These are phyloP conservation scores for Muscicapa adusta DNA, from an alignment of 2,113 vertebrate genomes.

Conservation along the genomic window DNA sequence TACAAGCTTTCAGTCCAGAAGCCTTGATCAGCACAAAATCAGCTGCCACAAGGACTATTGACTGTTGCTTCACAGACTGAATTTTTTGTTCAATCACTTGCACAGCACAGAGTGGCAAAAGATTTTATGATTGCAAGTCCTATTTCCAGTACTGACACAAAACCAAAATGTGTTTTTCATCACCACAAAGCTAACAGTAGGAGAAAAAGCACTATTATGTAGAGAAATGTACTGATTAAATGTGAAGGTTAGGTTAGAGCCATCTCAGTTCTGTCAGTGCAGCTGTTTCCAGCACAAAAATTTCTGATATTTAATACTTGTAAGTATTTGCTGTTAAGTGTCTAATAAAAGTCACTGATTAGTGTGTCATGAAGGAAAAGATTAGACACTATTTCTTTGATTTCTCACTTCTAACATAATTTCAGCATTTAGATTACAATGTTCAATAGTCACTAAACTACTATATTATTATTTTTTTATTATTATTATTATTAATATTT, in stretches of 20 bases:
- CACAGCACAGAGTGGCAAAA: background rate
- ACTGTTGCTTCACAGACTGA: background rate
- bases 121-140: background rate
- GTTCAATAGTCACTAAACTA: background rate
- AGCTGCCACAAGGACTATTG: background rate
- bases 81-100: background rate
- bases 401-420: background rate
- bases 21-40: background rate
- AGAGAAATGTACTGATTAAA: background rate
- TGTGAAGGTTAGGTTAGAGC: background rate
- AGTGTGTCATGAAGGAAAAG: background rate
- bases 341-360: constrained; percentile 18
- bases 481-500: background rate
- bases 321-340: background rate
- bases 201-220: background rate
- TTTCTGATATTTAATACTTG: background rate
- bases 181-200: background rate
- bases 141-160: background rate
- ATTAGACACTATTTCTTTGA: background rate
- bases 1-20: background rate
- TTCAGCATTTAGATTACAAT: constrained; percentile 25
- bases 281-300: background rate
- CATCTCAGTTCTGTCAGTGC: background rate
- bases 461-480: background rate
- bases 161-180: background rate